These are phyloP conservation scores for Sitta carolinensis DNA, from an alignment of 2,797 vertebrate genomes.

Conservation along the genomic window DNA sequence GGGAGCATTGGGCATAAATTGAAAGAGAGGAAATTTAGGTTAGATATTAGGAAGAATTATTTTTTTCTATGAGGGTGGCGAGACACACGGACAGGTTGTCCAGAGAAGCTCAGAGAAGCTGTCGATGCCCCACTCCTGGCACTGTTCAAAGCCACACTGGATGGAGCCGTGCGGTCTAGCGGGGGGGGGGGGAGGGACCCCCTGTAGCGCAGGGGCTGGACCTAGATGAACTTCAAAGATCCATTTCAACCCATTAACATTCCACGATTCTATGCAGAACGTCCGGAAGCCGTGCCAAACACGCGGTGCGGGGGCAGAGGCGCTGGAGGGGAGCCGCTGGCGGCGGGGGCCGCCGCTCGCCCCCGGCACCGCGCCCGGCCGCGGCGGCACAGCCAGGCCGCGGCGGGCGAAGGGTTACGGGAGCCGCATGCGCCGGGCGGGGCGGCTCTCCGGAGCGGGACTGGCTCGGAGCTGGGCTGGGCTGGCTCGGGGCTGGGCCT, in stretches of 20 bases:
- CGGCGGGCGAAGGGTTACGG: background rate
- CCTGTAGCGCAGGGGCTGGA: background rate
- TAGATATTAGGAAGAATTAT: background rate
- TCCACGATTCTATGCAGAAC: too few relatives aligned
- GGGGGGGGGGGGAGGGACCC: too few relatives aligned
- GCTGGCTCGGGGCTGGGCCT: background rate
- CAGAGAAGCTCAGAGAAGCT: background rate
- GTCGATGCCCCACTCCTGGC: background rate
- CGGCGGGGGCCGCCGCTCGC: accelerated
- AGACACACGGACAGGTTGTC: background rate
- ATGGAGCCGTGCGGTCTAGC: background rate
- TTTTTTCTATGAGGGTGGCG: too few relatives aligned
- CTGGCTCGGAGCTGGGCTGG: background rate
- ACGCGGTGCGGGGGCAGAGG: too few relatives aligned
- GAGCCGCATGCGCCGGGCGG: background rate
- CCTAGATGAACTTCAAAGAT: too few relatives aligned
- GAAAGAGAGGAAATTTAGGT: background rate
- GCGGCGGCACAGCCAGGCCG: accelerated
- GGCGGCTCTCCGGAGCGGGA: background rate
- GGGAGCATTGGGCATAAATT: background rate
- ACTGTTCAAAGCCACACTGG: background rate
- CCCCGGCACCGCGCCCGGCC: accelerated
- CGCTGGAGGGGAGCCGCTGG: accelerated
- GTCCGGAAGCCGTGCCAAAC: background rate
- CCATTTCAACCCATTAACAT: background rate